Base-by-base conservation (phyloP, 2,888 invertebrate genomes). In the Drosophila borealis region DNA sequence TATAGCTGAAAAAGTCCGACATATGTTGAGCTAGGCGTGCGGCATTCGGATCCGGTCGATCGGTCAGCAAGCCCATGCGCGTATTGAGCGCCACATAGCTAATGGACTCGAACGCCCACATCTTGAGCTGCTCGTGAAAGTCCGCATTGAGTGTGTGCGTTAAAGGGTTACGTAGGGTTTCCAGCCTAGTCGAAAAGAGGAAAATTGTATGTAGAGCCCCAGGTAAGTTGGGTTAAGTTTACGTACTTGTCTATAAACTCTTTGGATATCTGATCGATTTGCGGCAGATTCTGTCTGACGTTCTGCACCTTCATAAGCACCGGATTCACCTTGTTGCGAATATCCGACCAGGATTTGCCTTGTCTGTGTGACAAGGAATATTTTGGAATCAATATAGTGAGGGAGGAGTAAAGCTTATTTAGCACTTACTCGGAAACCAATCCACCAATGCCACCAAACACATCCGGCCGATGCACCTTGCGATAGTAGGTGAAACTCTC, bases 291-390 rank as follows among this genome's bases (percentile, higher is more conserved):
- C 41, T 87, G 86, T 3, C 90, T 70, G 2, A 91, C 85, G 48
- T 81, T 91, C 55, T 90, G 89, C 3, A 88, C 76, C 53, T 91
- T 90, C 89, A 91, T 89, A 41, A 92, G 59, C 34, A 91, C 81
- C 0, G 91, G 92, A 74, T 91, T 92, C 0, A 91, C 91, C 78
- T 94, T 95, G 5, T 94, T 94, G n/a, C 96, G 93, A 63, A 95
- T 93, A 46, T 94, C 93, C 29, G 94, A 94, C 96, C 96, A 96
- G 77, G 94, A 93, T 33, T 94, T 93, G 0, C 95, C 96, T 91
- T 96, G 94, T 21, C 94, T 94, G 5, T 2, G 13, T 2, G 9
- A 4, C 4, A 13, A 2, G 8, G 0, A 36, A 33, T 25, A 25
- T 25, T 25, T 25, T 25, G 3, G 3, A 33, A 13, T 4, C 4